phyloP scores from a whole-genome alignment of 1,140 invertebrate species.

The Drosophila setifemur region DNA sequence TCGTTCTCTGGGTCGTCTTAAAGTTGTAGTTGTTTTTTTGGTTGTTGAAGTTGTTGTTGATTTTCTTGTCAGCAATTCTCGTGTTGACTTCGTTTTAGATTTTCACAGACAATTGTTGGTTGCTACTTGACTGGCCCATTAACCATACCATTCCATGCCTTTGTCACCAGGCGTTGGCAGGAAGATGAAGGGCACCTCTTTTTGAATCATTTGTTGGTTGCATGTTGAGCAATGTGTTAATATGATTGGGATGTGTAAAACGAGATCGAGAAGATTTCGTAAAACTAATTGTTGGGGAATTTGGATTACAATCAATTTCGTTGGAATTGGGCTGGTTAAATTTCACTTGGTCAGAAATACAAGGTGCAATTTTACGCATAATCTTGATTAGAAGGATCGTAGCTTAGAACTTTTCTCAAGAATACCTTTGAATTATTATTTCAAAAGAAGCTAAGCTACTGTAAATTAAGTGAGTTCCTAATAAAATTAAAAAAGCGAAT shows the following conservation, averaged over 20 bases:
- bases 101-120: constrained; percentile 62
- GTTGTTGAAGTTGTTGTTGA: constrained; percentile 15
- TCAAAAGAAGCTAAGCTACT: no score
- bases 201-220: constrained; percentile 18
- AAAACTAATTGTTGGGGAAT: no score
- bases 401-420: no score
- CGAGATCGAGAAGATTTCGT: no score
- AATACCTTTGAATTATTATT: no score
- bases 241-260: constrained; percentile 33
- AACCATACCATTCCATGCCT: constrained; percentile 10
- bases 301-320: no score
- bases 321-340: no score
- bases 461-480: no score
- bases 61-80: constrained; percentile 39
- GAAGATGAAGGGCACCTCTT: constrained; percentile 20
- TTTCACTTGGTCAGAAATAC: no score
- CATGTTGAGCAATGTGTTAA: constrained; percentile 35
- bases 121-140: constrained; percentile 43
- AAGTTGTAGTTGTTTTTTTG: constrained; percentile 6
- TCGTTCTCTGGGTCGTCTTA: constrained; percentile 25
- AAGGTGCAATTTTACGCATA: no score
- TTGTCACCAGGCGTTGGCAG: constrained; percentile 1
- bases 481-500: no score
- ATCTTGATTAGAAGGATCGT: no score
- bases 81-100: constrained; percentile 35